A percentile compares a stretch with the other conserved stretches of the same genome.
These are phyloP conservation scores for Dipodomys ordii DNA, from an alignment of 2,113 vertebrate genomes.

Conservation along the genomic window DNA sequence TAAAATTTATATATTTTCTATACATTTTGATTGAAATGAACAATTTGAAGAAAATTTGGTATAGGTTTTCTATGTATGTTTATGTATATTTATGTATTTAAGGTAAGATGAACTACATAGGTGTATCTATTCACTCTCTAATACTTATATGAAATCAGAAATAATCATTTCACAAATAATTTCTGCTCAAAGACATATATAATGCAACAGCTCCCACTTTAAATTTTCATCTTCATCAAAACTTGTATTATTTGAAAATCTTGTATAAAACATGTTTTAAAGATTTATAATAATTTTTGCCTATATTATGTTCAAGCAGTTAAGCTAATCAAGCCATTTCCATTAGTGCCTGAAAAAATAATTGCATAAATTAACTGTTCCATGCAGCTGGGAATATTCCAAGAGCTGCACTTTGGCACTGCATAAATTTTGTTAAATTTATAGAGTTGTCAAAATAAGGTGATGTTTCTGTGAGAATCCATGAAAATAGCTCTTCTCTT, in stretches of 20 bases:
- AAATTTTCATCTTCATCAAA: background rate
- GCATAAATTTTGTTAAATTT: background rate
- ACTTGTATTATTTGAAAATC: background rate
- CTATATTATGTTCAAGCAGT: background rate
- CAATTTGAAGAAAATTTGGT: background rate
- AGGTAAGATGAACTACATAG: background rate
- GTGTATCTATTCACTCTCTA: background rate
- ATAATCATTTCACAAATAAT: background rate
- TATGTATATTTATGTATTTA: background rate
- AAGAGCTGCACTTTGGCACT: background rate
- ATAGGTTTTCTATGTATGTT: background rate
- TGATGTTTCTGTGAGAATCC: background rate
- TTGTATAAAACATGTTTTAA: background rate
- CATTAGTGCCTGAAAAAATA: slow-evolving; percentile 26
- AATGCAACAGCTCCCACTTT: background rate
- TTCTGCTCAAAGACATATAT: background rate
- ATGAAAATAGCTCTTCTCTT: slow-evolving; percentile 16
- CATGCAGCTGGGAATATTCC: background rate
- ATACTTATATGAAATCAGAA: background rate
- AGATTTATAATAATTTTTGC: background rate
- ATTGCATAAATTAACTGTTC: background rate
- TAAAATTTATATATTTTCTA: background rate
- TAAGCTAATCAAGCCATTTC: background rate
- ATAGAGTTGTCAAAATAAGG: slow-evolving; percentile 10
- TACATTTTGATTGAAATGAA: background rate